Conservation (phyloP, 1,140 invertebrate genomes). For the Drosophila serrata region DNA sequence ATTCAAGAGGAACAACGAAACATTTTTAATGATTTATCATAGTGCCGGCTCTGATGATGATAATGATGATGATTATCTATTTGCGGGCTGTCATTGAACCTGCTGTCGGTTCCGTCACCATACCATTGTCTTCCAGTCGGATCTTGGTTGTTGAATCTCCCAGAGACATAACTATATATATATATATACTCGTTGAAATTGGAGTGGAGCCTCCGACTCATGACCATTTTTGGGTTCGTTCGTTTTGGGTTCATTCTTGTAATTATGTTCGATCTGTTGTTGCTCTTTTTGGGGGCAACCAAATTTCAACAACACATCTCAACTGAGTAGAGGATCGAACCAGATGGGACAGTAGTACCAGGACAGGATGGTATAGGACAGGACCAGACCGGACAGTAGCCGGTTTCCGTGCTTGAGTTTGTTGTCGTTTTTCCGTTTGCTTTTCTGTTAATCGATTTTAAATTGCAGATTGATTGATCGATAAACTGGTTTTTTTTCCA, state of each 20-base stretch:
- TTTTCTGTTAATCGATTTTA: conserved; percentile 68
- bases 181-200: conserved; percentile 12
- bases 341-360: neutral
- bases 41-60: conserved; percentile 20
- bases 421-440: conserved; percentile 27
- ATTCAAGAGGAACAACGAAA: conserved; percentile 21
- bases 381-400: conserved; percentile 12
- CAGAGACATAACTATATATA: conserved; percentile 17
- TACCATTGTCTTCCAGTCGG: conserved; percentile 35
- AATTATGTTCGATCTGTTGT: conserved; percentile 39
- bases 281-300: conserved; percentile 25
- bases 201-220: conserved; percentile 26
- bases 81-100: conserved; percentile 55
- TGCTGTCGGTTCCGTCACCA: conserved; percentile 30
- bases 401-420: conserved; percentile 6
- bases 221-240: conserved; percentile 25
- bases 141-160: conserved; percentile 6
- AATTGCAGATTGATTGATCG: conserved; percentile 71
- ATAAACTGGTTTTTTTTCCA: conserved; percentile 41
- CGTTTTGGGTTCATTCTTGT: conserved; percentile 8
- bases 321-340: conserved; percentile 39
- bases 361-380: neutral
- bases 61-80: conserved; percentile 50
- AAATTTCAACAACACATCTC: conserved; percentile 72
- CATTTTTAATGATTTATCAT: conserved; percentile 54